These are phyloP conservation scores for Triplophysa yarkandensis DNA, from an alignment of 2,797 vertebrate genomes.

Conservation along the genomic window DNA sequence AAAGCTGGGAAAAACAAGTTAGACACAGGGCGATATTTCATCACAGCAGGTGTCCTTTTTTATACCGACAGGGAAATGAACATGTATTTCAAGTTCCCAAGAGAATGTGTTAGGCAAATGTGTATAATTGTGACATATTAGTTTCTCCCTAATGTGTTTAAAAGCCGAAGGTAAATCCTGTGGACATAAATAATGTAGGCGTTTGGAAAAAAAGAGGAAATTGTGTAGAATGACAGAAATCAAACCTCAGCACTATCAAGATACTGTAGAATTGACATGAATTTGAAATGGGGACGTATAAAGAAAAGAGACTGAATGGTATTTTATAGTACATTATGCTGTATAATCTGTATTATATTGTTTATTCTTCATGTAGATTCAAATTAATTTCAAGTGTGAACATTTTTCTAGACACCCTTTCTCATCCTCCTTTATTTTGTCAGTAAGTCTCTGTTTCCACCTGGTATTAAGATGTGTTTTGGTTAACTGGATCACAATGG, in stretches of 20 bases:
- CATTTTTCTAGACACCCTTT: too few relatives aligned
- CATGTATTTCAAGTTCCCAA: not conserved
- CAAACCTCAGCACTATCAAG: slow-evolving; percentile 15
- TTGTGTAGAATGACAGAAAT: slow-evolving; percentile 21
- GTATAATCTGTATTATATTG: too few relatives aligned
- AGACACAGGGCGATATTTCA: not conserved
- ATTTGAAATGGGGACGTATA: slow-evolving; percentile 10
- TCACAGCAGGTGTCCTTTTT: slow-evolving; percentile 15
- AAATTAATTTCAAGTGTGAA: not conserved
- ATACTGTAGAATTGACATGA: slow-evolving; percentile 8
- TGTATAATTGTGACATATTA: slow-evolving; percentile 47
- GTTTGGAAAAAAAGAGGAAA: slow-evolving; percentile 31
- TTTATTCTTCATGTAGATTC: too few relatives aligned
- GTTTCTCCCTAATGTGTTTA: slow-evolving; percentile 40
- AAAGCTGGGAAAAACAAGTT: not conserved
- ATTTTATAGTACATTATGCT: too few relatives aligned
- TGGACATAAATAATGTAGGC: slow-evolving; percentile 51
- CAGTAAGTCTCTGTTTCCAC: too few relatives aligned
- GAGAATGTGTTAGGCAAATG: slow-evolving; percentile 38
- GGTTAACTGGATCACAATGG: too few relatives aligned
- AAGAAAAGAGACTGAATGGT: not conserved
- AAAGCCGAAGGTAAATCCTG: slow-evolving; percentile 46
- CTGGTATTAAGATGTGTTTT: too few relatives aligned
- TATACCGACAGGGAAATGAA: slow-evolving; percentile 21
- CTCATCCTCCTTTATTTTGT: too few relatives aligned